Evolutionary conservation across 1,140 invertebrate species (phyloP), one percentile per base, ranked within the genome.

Genomic region (Brachionus koreanus): DNA sequence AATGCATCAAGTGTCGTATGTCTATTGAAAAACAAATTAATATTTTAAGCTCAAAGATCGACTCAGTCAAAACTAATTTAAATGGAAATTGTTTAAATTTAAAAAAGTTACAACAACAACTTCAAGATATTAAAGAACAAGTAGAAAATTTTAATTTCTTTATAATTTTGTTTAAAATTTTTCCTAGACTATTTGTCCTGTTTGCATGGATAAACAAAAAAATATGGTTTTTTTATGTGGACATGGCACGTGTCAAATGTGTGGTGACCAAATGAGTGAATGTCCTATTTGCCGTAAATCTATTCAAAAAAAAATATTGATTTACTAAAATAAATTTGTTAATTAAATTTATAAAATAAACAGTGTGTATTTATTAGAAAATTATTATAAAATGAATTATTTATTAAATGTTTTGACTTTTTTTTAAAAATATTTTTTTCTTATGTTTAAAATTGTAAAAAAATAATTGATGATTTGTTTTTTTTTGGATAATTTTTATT

Each of bases 171-270:
- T 85, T 3, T 25, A 5, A 29, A 39, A 39, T 42, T 69, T 69
- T 39, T 39, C 0, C 16, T 90, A 97, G 94, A 98, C 96, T 1
- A 96, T 96, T 92, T 98, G 96, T 86, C 96, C 96, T 3, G 95
- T 98, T 63, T 98, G 96, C 89, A 91, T 98, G 90, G 96, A 98
- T 89, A 92, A 95, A 25, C 90, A 97, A 85, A 97, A 97, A 89
- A 98, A 98, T 88, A 97, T 98, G 95, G 96, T 98, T 84, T 98
- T 98, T 89, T 91, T 98, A 4, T 98, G 96, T 88, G 96, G 96
- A 7, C 96, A 98, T 89, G 96, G 95, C 74, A 94, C 95, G 33
- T 98, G 96, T 88, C 96, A 98, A 90, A 95, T 96, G 93, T 98
- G 96, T 89, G 96, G 96, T 74, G 69, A 74, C 43, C 69, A 74